Percentiles rank a stretch among this genome's conserved stretches.
These are phyloP conservation scores for Spilosoma lubricipeda DNA, from an alignment of 2,888 invertebrate genomes.

Conservation along the genomic window DNA sequence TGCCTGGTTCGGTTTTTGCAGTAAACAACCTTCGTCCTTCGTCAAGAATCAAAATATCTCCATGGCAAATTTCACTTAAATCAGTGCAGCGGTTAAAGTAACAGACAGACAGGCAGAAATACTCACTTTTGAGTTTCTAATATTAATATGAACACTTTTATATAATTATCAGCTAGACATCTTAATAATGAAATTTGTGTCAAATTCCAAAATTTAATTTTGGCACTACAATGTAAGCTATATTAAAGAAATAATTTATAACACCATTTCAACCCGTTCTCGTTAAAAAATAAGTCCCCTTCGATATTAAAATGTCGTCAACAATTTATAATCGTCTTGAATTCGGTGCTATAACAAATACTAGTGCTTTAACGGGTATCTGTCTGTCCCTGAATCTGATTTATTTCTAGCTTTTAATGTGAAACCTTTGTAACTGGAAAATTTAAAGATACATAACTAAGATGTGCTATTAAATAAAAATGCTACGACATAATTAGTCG, in stretches of 20 bases:
- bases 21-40: too few species aligned
- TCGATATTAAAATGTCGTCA: constrained; percentile 46
- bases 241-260: constrained; percentile 50
- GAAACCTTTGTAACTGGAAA: too few species aligned
- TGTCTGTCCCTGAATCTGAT: constrained; percentile 6
- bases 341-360: constrained; percentile 35
- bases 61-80: too few species aligned
- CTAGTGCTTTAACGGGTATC: constrained; percentile 23
- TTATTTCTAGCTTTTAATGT: background rate
- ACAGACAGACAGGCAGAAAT: too few species aligned
- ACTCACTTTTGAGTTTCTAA: too few species aligned
- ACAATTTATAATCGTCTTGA: constrained; percentile 43
- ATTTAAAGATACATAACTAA: too few species aligned
- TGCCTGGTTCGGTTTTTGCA: too few species aligned
- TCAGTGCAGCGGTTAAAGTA: too few species aligned
- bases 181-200: constrained; percentile 22
- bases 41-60: too few species aligned
- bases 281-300: constrained; percentile 52
- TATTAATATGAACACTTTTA: background rate
- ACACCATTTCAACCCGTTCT: constrained; percentile 48
- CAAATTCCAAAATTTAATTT: constrained; percentile 44
- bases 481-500: too few species aligned
- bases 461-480: too few species aligned
- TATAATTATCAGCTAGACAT: background rate
- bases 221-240: constrained; percentile 45